These are phyloP conservation scores for Oxyruncus cristatus DNA, from an alignment of 2,113 vertebrate genomes.

Conservation along the genomic window DNA sequence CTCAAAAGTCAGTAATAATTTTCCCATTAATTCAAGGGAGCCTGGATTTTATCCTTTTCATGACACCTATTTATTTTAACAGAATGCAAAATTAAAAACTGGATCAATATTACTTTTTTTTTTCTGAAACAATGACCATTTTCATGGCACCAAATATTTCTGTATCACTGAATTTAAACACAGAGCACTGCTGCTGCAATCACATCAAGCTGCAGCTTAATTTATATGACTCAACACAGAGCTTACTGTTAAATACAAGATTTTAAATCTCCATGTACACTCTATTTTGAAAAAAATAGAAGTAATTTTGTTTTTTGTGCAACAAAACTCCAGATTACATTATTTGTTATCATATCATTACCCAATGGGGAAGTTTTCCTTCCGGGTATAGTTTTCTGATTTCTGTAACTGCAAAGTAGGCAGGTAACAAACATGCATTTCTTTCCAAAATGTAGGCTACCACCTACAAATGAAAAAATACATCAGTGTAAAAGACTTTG, in stretches of 20 bases:
- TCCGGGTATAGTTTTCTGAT: slow-evolving; percentile 97
- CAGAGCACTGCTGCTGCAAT: neutral
- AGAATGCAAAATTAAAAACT: neutral
- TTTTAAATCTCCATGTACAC: neutral
- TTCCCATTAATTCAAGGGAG: neutral
- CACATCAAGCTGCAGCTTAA: neutral
- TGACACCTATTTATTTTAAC: neutral
- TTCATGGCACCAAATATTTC: neutral
- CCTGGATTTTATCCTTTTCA: neutral
- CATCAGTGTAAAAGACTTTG: neutral
- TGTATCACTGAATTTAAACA: neutral
- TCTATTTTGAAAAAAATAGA: neutral
- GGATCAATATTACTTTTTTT: neutral
- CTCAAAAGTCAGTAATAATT: neutral
- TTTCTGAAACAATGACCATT: neutral
- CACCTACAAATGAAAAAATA: slow-evolving; percentile 75
- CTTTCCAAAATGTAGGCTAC: slow-evolving; percentile 97
- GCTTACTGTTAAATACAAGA: neutral
- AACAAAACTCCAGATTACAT: neutral
- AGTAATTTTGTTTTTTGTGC: neutral
- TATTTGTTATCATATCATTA: slow-evolving; percentile 52
- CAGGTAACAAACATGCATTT: slow-evolving; percentile 95
- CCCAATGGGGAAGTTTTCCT: slow-evolving; percentile 96
- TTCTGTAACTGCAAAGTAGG: slow-evolving; percentile 96
- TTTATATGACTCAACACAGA: neutral